phyloP scores from a whole-genome alignment of 2,888 invertebrate species.

The Xylocampa areola region DNA sequence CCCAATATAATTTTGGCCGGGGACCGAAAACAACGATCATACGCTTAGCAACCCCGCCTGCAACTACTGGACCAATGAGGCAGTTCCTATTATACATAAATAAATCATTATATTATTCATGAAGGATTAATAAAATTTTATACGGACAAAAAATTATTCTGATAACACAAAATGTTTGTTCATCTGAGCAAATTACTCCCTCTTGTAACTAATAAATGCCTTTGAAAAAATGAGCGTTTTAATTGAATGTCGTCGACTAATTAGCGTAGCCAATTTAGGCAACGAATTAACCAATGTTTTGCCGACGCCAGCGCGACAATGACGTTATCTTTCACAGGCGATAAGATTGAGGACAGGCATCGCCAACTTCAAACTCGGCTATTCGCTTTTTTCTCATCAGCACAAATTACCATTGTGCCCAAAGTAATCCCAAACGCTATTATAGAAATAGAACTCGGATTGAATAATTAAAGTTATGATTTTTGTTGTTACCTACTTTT shows the following conservation, averaged over 20 bases:
- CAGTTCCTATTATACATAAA: too few species aligned
- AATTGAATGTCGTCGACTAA: conserved; percentile 35
- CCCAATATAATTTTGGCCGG: too few species aligned
- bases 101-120: too few species aligned
- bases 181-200: conserved; percentile 20
- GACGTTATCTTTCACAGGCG: conserved; percentile 33
- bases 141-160: too few species aligned
- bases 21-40: too few species aligned
- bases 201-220: too few species aligned
- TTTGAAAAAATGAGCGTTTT: conserved; percentile 22
- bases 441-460: conserved; percentile 55
- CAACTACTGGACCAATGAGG: too few species aligned
- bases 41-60: too few species aligned
- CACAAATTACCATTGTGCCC: conserved; percentile 39
- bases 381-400: conserved; percentile 22
- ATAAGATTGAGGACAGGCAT: conserved; percentile 28
- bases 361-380: conserved; percentile 8
- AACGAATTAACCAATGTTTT: conserved; percentile 36
- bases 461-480: conserved; percentile 56
- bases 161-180: conserved; percentile 24
- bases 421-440: conserved; percentile 51
- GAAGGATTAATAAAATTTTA: too few species aligned
- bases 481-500: conserved; percentile 29
- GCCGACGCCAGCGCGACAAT: conserved; percentile 4
- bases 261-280: conserved; percentile 40